Percentiles rank a stretch among this genome's conserved stretches.
phyloP scores from a whole-genome alignment of 1,140 invertebrate genomes.

The Drosophila lini region DNA sequence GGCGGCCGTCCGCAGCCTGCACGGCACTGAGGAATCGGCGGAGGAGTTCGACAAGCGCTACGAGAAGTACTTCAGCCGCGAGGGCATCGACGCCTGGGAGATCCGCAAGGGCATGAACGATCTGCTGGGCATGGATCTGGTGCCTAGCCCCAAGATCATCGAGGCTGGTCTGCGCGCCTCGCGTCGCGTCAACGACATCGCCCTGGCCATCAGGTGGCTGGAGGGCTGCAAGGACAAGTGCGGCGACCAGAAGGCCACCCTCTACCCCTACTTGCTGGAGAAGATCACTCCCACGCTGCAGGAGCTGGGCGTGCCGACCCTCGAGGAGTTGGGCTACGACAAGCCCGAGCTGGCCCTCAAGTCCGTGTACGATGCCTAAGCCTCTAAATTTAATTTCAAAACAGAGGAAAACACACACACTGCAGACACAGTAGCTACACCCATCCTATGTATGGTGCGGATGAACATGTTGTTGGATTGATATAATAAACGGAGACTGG shows the following conservation, averaged over 20 bases:
- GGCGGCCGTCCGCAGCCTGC: conserved; percentile 76
- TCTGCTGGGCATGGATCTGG: conserved; percentile 94
- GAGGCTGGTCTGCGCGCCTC: conserved; percentile 96
- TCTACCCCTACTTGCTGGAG: conserved; percentile 96
- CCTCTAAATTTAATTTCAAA: conserved; percentile 58
- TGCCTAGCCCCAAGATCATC: conserved; percentile 97
- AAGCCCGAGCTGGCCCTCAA: conserved; percentile 96
- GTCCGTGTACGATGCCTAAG: conserved; percentile 89
- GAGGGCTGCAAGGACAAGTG: conserved; percentile 97
- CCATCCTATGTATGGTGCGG: conserved; percentile 50
- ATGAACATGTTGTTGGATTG: conserved; percentile 79
- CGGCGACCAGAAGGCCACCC: conserved; percentile 90
- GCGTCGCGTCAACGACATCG: conserved; percentile 96
- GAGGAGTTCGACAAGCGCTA: conserved; percentile 92
- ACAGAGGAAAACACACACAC: conserved; percentile 25
- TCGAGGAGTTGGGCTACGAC: conserved; percentile 98
- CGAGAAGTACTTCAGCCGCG: conserved; percentile 93
- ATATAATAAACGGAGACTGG: conserved; percentile 77
- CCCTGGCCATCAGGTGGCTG: conserved; percentile 95
- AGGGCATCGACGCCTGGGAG: conserved; percentile 98
- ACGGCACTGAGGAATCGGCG: conserved; percentile 85
- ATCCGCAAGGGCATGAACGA: conserved; percentile 94
- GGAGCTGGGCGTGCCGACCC: conserved; percentile 96
- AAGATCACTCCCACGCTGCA: conserved; percentile 96
- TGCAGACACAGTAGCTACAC: conserved; percentile 32